Evolutionary conservation across 2,113 vertebrate genomes (phyloP).

Genomic region (Sisor rabdophorus): DNA sequence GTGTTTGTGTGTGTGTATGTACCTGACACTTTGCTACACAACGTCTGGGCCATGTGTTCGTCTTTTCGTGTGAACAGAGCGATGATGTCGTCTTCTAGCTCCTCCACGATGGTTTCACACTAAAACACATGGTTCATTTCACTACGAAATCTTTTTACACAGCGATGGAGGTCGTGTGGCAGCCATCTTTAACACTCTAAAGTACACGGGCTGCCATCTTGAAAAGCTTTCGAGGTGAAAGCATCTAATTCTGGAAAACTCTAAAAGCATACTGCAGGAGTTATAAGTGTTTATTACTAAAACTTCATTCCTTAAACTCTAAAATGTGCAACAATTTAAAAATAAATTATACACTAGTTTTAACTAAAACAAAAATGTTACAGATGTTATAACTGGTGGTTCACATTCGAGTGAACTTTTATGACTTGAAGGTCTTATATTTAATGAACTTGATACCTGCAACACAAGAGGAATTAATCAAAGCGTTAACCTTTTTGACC

Average conservation of each 20-base stretch:
- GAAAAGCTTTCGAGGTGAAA: slow-evolving; percentile 15
- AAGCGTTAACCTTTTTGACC: background rate
- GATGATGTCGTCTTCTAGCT: slow-evolving; percentile 83
- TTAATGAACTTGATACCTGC: background rate
- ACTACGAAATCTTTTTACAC: background rate
- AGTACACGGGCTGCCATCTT: slow-evolving; percentile 43
- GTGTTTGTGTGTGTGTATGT: slow-evolving; percentile 41
- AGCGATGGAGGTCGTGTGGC: background rate
- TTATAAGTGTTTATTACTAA: background rate
- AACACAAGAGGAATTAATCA: background rate
- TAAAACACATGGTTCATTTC: slow-evolving; percentile 50
- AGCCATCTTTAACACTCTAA: slow-evolving; percentile 42
- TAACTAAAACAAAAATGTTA: background rate
- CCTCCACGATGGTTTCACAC: slow-evolving; percentile 80
- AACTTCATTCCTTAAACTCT: background rate
- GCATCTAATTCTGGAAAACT: background rate
- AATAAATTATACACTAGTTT: background rate
- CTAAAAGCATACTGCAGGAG: background rate
- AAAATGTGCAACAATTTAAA: background rate
- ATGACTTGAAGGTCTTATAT: background rate
- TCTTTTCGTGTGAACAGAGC: slow-evolving; percentile 73
- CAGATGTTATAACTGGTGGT: too few species aligned
- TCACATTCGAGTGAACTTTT: too few species aligned
- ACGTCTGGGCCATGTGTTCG: slow-evolving; percentile 71
- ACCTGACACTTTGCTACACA: slow-evolving; percentile 85